phyloP scores from a whole-genome alignment of 2,113 vertebrate genomes.

The Bettongia penicillata region DNA sequence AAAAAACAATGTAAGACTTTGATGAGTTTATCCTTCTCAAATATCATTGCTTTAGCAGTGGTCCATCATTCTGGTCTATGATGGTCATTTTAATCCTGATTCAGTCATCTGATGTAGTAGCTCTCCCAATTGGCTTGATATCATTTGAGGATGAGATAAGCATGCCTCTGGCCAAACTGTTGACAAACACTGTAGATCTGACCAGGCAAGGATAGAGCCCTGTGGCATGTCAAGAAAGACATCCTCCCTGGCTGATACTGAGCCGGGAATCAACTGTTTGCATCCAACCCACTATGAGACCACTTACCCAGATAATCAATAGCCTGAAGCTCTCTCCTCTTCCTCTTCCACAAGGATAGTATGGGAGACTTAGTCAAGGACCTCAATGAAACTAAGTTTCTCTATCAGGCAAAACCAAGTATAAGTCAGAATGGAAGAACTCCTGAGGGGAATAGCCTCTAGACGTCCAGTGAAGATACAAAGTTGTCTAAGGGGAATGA shows the following conservation, averaged over 20 bases:
- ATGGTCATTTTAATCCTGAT: background rate
- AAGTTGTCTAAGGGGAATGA: background rate
- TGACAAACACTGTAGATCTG: background rate
- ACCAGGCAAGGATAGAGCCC: background rate
- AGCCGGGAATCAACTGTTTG: background rate
- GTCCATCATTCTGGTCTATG: background rate
- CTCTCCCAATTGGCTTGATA: constrained; percentile 27
- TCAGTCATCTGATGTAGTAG: constrained; percentile 30
- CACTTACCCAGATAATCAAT: background rate
- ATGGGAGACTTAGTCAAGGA: background rate
- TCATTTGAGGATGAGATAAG: constrained; percentile 40
- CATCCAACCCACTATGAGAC: background rate
- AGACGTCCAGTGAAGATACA: background rate
- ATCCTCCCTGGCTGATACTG: background rate
- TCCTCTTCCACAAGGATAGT: background rate
- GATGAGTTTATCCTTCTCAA: constrained; percentile 2
- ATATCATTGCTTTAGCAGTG: constrained; percentile 13
- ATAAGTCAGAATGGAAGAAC: background rate
- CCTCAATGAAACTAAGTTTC: background rate
- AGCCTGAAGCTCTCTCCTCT: background rate
- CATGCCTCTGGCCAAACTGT: background rate
- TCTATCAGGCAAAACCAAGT: background rate
- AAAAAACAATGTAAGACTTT: background rate
- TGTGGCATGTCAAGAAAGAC: background rate
- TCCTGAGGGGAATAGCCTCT: background rate